These are phyloP conservation scores for Anguilla obscura DNA, from an alignment of 2,797 vertebrate species.

Conservation along the genomic window DNA sequence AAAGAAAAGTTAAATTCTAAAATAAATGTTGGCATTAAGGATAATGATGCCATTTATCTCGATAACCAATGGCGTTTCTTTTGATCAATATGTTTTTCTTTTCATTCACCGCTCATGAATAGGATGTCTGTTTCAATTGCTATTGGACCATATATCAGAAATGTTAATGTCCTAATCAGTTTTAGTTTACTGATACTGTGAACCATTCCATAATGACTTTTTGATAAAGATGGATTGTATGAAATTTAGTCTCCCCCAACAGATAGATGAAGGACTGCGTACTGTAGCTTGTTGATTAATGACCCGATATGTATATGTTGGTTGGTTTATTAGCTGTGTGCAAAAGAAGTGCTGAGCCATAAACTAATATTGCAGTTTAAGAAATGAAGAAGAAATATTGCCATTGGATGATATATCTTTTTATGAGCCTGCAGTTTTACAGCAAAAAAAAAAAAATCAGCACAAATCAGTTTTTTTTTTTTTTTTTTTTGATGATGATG, in stretches of 20 bases:
- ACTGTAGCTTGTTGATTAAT: constrained; percentile 4
- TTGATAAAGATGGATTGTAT: constrained; percentile 17
- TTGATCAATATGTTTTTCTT: not conserved
- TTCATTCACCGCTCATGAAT: not conserved
- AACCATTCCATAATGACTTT: constrained; percentile 16
- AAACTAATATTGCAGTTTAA: not conserved
- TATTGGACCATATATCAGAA: not conserved
- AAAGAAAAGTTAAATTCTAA: not conserved
- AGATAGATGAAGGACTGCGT: not conserved
- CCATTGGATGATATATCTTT: not conserved
- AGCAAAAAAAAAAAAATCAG: not conserved
- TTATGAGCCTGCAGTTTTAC: not conserved
- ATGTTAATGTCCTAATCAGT: constrained; percentile 21
- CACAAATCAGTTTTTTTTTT: too few relatives aligned
- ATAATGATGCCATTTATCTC: constrained; percentile 12
- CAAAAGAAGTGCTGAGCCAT: not conserved
- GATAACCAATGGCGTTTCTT: not conserved
- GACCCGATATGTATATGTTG: not conserved
- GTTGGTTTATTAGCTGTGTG: not conserved
- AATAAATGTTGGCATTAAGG: constrained; percentile 7
- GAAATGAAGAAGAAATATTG: not conserved
- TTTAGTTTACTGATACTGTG: constrained; percentile 2
- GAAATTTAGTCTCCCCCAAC: not conserved
- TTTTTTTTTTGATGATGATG: too few relatives aligned
- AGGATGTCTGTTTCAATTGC: not conserved